These are phyloP conservation scores for Amphiprion percula DNA, from an alignment of 2,113 vertebrate species.

Conservation along the genomic window DNA sequence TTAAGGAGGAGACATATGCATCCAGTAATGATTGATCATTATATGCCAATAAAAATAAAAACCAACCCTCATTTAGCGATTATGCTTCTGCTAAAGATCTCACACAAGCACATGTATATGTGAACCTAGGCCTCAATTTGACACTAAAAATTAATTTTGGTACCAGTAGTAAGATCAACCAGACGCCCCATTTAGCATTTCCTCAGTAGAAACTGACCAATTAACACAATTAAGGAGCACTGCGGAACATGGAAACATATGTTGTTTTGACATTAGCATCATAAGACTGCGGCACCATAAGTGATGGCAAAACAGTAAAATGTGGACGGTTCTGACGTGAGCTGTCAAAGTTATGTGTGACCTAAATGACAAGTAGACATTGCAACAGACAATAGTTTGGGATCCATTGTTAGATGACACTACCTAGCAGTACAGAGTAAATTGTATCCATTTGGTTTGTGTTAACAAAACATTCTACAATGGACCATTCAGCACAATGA, in stretches of 20 bases:
- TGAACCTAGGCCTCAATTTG: slow-evolving; percentile 1
- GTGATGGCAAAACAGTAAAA: slow-evolving; percentile 31
- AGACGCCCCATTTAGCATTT: slow-evolving; percentile 3
- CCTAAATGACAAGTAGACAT: background rate
- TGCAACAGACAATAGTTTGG: too few relatives aligned
- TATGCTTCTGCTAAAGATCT: background rate
- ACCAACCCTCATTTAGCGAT: slow-evolving; percentile 41
- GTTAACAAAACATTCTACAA: too few relatives aligned
- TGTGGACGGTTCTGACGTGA: slow-evolving; percentile 11
- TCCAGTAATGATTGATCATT: too few relatives aligned
- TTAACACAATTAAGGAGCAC: background rate
- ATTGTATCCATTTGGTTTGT: too few relatives aligned
- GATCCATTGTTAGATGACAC: too few relatives aligned
- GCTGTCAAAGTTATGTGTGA: slow-evolving; percentile 24
- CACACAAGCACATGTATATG: background rate
- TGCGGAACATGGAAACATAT: slow-evolving; percentile 19
- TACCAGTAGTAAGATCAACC: slow-evolving; percentile 25
- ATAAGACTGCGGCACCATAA: background rate
- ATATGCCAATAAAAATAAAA: slow-evolving; percentile 42
- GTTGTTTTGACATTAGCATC: slow-evolving; percentile 10
- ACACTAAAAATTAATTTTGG: slow-evolving; percentile 4
- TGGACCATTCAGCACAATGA: too few relatives aligned
- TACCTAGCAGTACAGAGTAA: too few relatives aligned
- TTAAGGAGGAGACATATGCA: too few relatives aligned
- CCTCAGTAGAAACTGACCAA: background rate